Conservation (phyloP, 2,113 vertebrate genomes). For the Synchiropus splendidus region DNA sequence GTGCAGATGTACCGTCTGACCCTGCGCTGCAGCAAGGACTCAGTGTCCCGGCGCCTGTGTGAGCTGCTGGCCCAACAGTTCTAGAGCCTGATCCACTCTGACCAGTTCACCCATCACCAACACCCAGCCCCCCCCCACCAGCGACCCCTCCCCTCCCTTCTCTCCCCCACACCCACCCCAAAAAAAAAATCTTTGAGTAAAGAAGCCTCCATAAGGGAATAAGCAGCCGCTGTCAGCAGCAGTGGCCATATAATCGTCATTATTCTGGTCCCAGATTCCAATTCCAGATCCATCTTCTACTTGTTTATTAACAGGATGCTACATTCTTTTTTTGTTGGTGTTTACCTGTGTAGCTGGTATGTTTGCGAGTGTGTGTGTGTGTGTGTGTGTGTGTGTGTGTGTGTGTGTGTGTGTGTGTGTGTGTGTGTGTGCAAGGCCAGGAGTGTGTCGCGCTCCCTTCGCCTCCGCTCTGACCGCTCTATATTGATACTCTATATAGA, state of each 20-base stretch:
- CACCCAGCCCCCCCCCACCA: constrained; percentile 41
- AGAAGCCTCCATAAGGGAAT: constrained; percentile 63
- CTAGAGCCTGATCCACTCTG: constrained; percentile 32
- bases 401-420: constrained; percentile 3
- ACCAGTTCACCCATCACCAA: constrained; percentile 13
- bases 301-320: constrained; percentile 61
- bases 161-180: constrained; percentile 16
- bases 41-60: constrained; percentile 78
- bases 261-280: constrained; percentile 48
- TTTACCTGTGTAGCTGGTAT: constrained; percentile 50
- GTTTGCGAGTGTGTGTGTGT: constrained; percentile 4
- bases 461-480: constrained; percentile 37
- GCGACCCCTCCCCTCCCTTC: constrained; percentile 22
- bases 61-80: constrained; percentile 83
- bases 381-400: constrained; percentile 9
- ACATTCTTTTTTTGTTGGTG: constrained; percentile 60
- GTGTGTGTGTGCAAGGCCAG: too few relatives aligned
- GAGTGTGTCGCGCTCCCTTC: constrained; percentile 39
- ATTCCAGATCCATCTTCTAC: constrained; percentile 51
- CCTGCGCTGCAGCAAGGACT: constrained; percentile 86
- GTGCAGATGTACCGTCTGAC: constrained; percentile 86
- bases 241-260: constrained; percentile 55
- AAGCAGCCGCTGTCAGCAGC: constrained; percentile 35
- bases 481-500: constrained; percentile 25
- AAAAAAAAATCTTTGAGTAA: constrained; percentile 42